Evolutionary conservation across 2,888 invertebrate species (phyloP), one percentile per base, ranked within the genome.

Genomic region (Mesodorylaimus sp.): DNA sequence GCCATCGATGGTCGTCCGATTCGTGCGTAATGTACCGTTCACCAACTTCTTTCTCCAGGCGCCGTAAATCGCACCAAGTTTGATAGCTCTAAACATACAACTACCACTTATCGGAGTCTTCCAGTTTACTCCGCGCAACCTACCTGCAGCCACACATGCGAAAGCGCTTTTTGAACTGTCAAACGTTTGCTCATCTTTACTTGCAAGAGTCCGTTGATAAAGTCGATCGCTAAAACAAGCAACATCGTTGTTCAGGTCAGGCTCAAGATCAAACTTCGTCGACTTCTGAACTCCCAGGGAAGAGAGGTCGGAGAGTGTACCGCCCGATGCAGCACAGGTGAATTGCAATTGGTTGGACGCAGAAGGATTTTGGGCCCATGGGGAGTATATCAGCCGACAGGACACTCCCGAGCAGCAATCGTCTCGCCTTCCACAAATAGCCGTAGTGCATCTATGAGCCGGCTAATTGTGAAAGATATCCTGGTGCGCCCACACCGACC

Each of bases 161-260:
- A 77, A 55, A 91, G 75, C 52, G 91, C 86, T 73, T 95, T 97
- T 73, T 93, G 93, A 2, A 67, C 66, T 13, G 61, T 67, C 50
- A 61, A 56, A 13, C 73, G 62, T 57, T 71, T 72, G 53, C 69
- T 64, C 66, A 71, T 70, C 58, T 72, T 75, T 49, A 75, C 95
- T 81, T 95, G 93, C 53, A 97, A 77, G 61, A 97, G 75, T 73
- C 91, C 91, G 72, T 86, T 91, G 64, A 97, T 97, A 60, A 97
- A 76, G 73, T 95, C 93, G 68, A 95, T 89, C 53, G 93, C 95
- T 89, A 74, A 46, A 76, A 75, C n/a, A n/a, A n/a, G n/a, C 55
- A 53, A 50, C n/a, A 57, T 50, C 48, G 29, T n/a, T 50, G 37
- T 26, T 50, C 23, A 13, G n/a, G n/a, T n/a, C n/a, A n/a, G n/a